These are phyloP conservation scores for Cheilosia impressa DNA, from an alignment of 2,888 invertebrate genomes.

Conservation along the genomic window DNA sequence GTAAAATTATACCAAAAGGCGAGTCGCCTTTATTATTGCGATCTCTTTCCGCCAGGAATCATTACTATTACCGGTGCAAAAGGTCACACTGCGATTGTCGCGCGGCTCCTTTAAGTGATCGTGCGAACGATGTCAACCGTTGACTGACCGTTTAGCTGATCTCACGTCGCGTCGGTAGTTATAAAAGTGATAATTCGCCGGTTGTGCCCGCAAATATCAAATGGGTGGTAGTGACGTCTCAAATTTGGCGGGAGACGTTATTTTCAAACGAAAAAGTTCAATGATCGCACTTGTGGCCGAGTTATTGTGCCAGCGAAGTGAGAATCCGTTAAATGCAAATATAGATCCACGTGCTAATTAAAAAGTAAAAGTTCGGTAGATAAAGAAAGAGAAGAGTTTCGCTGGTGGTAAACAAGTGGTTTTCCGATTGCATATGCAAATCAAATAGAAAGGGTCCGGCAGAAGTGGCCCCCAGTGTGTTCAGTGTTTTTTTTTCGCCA, in stretches of 20 bases:
- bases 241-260: slow-evolving; percentile 55
- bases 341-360: slow-evolving; percentile 2
- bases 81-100: slow-evolving; percentile 30
- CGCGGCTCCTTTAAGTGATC: slow-evolving; percentile 10
- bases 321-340: neutral
- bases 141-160: slow-evolving; percentile 8
- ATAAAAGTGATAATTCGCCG: neutral
- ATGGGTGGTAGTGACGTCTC: slow-evolving; percentile 37
- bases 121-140: slow-evolving; percentile 5
- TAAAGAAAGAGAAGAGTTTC: slow-evolving; percentile 6
- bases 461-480: slow-evolving; percentile 1
- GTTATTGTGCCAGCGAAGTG: slow-evolving; percentile 7
- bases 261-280: slow-evolving; percentile 3
- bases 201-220: slow-evolving; percentile 18
- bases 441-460: slow-evolving; percentile 26
- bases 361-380: slow-evolving; percentile 31
- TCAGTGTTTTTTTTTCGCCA: neutral
- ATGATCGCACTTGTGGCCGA: slow-evolving; percentile 2
- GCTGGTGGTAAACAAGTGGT: slow-evolving; percentile 7
- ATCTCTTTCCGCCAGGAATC: neutral
- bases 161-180: neutral
- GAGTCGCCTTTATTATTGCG: neutral
- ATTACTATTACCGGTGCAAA: slow-evolving; percentile 38
- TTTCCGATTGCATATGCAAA: slow-evolving; percentile 33
- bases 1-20: slow-evolving; percentile 6